Evolutionary conservation across 2,888 invertebrate species (phyloP), one percentile per base, ranked within the genome.

Genomic region (Loripinus fragilis): DNA sequence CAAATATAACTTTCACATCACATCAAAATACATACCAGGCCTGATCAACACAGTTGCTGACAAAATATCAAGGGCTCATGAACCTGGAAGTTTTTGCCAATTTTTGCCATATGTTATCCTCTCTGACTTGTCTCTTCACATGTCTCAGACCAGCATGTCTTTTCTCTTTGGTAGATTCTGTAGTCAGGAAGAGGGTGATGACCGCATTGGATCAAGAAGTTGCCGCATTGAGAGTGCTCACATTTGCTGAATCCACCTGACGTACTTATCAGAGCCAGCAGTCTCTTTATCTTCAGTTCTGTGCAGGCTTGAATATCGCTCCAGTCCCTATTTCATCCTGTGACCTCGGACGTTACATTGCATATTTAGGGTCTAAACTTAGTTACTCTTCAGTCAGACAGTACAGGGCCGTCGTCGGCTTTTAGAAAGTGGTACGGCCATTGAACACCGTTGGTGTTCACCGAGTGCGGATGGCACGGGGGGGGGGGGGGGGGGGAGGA

Each of bases 1-100:
- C 0, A 33, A 15, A 10, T 78, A 42, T 30, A 74, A 71, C 38
- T 74, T 78, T 55, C 67, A 71, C 25, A 30, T 74, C 20, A 50
- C 33, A 8, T 71, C 78, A 1, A 5, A 65, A 0, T 67, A 66
- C 66, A 65, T 78, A 8, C 70, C 65, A 15, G 71, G 74, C 17
- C 42, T 28, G 12, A 5, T 2, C 0, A 78, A 78, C 50, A 28
- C 35, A 0, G 3, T 68, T 17, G 74, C 74, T 20, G 78, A 78
- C 41, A 20, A 17, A 23, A 42, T 28, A 7, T 55, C 55, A 7
- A 25, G 55, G 23, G 5, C 28, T 5, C 55, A 55, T 55, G 55
- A 55, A 7, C 25, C 55, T 20, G 20, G 30, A 10, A 55, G 28
- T 28, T 28, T 3, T 5, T 5, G 8, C 20, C 15, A 55, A 10